Evolutionary conservation across 1,140 invertebrate species (phyloP), one percentile per base, ranked within the genome.

Genomic region (Lepidurus arcticus): DNA sequence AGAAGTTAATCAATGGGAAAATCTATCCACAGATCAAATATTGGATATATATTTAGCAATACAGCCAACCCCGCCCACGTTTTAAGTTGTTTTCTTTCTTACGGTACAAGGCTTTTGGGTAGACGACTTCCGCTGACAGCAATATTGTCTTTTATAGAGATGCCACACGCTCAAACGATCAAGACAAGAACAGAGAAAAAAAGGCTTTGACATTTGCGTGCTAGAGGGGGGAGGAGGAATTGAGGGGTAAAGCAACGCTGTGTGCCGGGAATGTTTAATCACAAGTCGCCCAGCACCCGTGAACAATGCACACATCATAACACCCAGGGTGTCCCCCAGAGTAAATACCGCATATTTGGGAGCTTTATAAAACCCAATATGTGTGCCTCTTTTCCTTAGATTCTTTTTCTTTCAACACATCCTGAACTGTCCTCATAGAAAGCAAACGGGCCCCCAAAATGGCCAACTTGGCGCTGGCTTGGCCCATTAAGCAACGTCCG

Each of bases 71-170:
- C 74, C 42, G 44, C 74, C 74, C 74, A 75, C 74, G 26, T 26
- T 34, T 34, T 34, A 34, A 34, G 34, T 34, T 34, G 34, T 34
- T 34, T 34, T 34, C 34, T 34, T 34, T 34, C 34, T 34, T 34
- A 34, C 34, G 34, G 34, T 34, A 34, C 34, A 34, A 21, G 16
- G 53, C 16, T 7, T 65, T 65, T 65, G 53, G 5, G 53, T 9
- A 16, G 53, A 65, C 16, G 53, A 34, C 21, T 65, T 21, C 53
- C 21, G 53, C 16, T 21, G 21, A 21, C 53, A 65, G 53, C 53
- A 65, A 65, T 65, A 65, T 65, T 65, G 53, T 65, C 53, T 65
- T 65, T 65, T 65, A 65, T 65, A 65, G 53, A 65, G 53, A 65
- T 65, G 53, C 53, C 13, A 21, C 53, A 65, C 53, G 53, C 53